Conservation (phyloP, 2,888 invertebrate species). For the Troides aeacus region DNA sequence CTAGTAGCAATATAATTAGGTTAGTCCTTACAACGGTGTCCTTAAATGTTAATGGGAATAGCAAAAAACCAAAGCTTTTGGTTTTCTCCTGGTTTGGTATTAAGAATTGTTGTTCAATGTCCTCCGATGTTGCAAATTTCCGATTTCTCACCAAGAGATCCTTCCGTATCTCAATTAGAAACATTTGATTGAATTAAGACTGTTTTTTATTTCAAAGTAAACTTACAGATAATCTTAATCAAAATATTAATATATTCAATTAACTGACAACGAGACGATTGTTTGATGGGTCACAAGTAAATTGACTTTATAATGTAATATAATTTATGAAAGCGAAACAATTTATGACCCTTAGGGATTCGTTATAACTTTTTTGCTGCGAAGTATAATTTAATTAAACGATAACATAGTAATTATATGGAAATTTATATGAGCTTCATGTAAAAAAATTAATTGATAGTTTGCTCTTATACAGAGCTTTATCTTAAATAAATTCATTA, state of each 20-base stretch:
- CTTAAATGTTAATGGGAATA: too few species aligned
- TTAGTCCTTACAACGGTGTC: too few species aligned
- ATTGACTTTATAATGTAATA: neutral
- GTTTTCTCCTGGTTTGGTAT: neutral
- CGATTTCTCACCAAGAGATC: neutral
- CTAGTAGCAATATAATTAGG: too few species aligned
- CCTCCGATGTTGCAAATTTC: neutral
- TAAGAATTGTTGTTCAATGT: constrained; percentile 3
- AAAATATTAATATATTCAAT: neutral
- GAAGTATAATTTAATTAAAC: too few species aligned
- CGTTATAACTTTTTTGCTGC: too few species aligned
- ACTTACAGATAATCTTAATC: constrained; percentile 1
- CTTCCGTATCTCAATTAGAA: constrained; percentile 1
- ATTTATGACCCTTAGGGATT: neutral
- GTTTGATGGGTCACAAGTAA: neutral
- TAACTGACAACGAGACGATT: neutral
- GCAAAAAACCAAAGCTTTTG: too few species aligned
- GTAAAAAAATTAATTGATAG: too few species aligned
- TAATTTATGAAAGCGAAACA: neutral
- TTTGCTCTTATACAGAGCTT: too few species aligned
- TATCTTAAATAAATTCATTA: too few species aligned
- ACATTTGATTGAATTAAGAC: constrained; percentile 20
- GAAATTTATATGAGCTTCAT: too few species aligned
- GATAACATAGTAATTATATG: too few species aligned
- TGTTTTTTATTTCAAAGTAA: constrained; percentile 4